These are phyloP conservation scores for Rhabdomys pumilio DNA, from an alignment of 2,797 vertebrate genomes.

Conservation along the genomic window DNA sequence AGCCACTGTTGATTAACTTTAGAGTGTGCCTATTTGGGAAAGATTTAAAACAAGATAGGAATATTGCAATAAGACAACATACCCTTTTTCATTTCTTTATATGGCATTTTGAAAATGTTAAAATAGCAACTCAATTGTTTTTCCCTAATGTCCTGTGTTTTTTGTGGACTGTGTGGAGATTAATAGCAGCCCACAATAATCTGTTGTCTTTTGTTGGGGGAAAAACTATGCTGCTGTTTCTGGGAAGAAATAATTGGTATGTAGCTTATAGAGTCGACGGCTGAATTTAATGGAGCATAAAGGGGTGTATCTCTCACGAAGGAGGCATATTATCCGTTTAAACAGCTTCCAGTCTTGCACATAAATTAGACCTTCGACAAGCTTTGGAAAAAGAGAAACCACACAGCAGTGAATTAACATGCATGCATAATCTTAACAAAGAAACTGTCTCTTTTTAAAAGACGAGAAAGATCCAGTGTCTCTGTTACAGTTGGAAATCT, in stretches of 20 bases:
- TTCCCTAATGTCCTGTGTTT: slow-evolving; percentile 56
- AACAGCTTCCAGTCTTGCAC: slow-evolving; percentile 85
- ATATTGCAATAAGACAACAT: slow-evolving; percentile 28
- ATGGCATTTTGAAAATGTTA: slow-evolving; percentile 67
- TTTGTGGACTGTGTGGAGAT: slow-evolving; percentile 76
- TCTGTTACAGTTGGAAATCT: slow-evolving; percentile 80
- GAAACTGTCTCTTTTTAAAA: slow-evolving; percentile 78
- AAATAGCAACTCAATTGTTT: slow-evolving; percentile 76
- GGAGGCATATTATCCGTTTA: slow-evolving; percentile 86
- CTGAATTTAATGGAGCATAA: slow-evolving; percentile 87
- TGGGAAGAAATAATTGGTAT: slow-evolving; percentile 87
- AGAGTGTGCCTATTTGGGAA: neutral
- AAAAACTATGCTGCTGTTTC: slow-evolving; percentile 81
- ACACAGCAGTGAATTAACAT: slow-evolving; percentile 85
- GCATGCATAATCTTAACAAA: slow-evolving; percentile 84
- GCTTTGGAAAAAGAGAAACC: slow-evolving; percentile 80
- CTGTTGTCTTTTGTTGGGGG: slow-evolving; percentile 80
- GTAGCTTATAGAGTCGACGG: slow-evolving; percentile 83
- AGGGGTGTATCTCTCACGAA: slow-evolving; percentile 86
- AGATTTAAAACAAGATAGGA: slow-evolving; percentile 51
- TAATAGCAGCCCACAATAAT: slow-evolving; percentile 84
- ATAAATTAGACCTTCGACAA: slow-evolving; percentile 84
- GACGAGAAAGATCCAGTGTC: slow-evolving; percentile 71
- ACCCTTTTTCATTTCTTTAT: slow-evolving; percentile 63
- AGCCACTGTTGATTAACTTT: slow-evolving; percentile 5